Conservation (phyloP, 2,888 invertebrate genomes). For the Hermodice carunculata region DNA sequence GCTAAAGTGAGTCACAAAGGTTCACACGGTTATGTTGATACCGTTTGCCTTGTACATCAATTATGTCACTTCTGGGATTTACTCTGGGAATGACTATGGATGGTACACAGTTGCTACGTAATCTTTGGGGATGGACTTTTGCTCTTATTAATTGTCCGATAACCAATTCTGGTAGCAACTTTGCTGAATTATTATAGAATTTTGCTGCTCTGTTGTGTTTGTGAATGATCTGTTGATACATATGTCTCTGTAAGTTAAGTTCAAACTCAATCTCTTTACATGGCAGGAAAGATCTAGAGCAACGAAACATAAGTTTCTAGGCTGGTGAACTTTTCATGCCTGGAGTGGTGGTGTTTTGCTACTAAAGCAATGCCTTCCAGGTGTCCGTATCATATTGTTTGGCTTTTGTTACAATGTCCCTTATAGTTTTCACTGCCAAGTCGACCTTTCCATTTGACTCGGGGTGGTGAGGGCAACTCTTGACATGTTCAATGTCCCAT, state of each 20-base stretch:
- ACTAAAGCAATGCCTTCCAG: background rate
- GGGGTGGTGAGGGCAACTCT: background rate
- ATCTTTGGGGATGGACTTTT: no score
- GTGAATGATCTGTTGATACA: background rate
- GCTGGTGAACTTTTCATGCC: background rate
- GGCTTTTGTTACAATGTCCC: background rate
- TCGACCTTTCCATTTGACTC: background rate
- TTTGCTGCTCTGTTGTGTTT: no score
- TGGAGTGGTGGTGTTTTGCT: background rate
- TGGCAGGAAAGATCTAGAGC: background rate
- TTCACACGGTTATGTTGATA: no score
- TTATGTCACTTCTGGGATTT: no score
- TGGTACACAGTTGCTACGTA: no score
- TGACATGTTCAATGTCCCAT: background rate
- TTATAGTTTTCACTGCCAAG: no score
- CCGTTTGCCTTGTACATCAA: no score
- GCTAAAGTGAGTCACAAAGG: no score
- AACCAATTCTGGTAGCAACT: background rate
- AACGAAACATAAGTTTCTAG: background rate
- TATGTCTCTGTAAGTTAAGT: background rate
- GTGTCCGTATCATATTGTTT: background rate
- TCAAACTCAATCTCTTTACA: background rate
- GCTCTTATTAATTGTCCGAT: background rate
- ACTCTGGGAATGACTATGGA: no score
- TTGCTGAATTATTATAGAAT: no score